Percentiles rank a stretch among this genome's conserved stretches.
phyloP scores from a whole-genome alignment of 2,113 vertebrate genomes.

The Candoia aspera region DNA sequence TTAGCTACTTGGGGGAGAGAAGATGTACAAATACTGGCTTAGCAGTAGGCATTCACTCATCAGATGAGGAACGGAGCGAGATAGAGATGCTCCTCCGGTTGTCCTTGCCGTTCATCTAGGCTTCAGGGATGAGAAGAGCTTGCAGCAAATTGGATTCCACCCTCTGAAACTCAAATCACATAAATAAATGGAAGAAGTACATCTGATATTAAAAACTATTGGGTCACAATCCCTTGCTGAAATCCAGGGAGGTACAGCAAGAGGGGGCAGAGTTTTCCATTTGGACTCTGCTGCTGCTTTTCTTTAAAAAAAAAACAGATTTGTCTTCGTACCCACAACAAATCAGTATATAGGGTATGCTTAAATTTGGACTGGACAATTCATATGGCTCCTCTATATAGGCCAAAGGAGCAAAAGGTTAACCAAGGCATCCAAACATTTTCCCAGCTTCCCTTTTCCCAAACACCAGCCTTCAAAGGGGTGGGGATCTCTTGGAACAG shows the following conservation, averaged over 20 bases:
- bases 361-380: background rate
- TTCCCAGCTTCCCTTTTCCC: background rate
- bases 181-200: background rate
- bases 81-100: background rate
- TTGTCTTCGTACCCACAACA: background rate
- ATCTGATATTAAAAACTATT: background rate
- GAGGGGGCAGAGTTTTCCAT: background rate
- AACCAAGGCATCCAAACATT: background rate
- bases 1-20: background rate
- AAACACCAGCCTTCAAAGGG: slow-evolving; percentile 6
- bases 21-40: background rate
- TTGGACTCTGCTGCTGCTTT: background rate
- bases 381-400: background rate
- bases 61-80: background rate
- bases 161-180: slow-evolving; percentile 2
- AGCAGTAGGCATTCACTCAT: too few species aligned
- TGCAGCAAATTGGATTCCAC: background rate
- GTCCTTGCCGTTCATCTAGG: background rate
- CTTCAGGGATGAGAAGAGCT: background rate
- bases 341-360: background rate
- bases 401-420: background rate
- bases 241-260: background rate
- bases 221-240: background rate
- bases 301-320: background rate
- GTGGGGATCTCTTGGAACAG: background rate